A percentile compares a stretch with the other conserved stretches of the same genome.
Conservation (phyloP, 2,113 vertebrate genomes). For the Rhabdomys dilectus region DNA sequence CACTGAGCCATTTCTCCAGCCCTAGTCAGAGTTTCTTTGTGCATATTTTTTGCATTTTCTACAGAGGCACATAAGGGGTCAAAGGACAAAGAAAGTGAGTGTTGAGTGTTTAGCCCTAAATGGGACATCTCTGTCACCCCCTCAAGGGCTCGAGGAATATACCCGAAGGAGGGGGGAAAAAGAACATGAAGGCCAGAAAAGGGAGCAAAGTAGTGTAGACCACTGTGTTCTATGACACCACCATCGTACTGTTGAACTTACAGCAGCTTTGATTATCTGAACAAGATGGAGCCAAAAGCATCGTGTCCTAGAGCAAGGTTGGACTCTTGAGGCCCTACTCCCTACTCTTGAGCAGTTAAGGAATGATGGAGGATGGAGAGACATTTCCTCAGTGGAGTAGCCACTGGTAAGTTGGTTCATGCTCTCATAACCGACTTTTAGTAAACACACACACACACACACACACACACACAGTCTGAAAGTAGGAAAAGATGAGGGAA, state of each 20-base stretch:
- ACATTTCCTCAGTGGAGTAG: not conserved
- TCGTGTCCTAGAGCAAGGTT: not conserved
- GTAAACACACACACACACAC: not conserved
- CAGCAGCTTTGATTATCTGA: not conserved
- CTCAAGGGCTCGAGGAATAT: not conserved
- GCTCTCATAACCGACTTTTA: not conserved
- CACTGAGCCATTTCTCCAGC: no score
- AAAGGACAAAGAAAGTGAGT: not conserved
- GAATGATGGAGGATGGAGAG: not conserved
- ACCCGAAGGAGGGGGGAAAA: not conserved
- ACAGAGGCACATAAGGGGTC: not conserved
- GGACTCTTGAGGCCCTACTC: not conserved
- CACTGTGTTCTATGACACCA: not conserved
- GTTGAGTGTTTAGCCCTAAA: not conserved
- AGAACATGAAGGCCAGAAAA: not conserved
- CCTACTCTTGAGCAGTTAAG: not conserved
- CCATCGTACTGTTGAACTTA: not conserved
- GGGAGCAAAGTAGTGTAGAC: not conserved
- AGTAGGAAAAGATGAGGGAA: not conserved
- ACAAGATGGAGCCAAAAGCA: not conserved
- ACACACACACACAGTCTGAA: not conserved
- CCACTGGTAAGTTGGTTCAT: not conserved
- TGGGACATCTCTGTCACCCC: not conserved
- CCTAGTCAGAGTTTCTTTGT: not conserved
- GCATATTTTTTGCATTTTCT: not conserved